A percentile compares a stretch with the other conserved stretches of the same genome.
Evolutionary conservation across 92 coral and sea anemone genomes (phyloP).

Genomic region (Porites evermanni): DNA sequence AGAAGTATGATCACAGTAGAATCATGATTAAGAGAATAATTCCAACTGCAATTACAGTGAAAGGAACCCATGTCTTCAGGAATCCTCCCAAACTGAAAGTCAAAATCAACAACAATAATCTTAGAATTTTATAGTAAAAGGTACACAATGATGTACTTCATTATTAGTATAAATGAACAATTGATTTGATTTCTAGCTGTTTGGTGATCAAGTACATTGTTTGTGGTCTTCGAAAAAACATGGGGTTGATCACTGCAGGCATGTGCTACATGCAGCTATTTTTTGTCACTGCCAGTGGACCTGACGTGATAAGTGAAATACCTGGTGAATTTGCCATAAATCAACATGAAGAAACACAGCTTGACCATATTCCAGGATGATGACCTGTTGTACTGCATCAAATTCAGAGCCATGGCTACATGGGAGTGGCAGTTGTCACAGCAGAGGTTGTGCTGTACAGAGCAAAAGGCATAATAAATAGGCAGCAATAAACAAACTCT

Average conservation of each 20-base stretch:
- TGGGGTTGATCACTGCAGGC: too few species aligned
- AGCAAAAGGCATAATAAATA: not conserved
- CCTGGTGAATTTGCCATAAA: constrained; percentile 95
- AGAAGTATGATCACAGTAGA: constrained; percentile 9
- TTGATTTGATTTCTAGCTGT: too few species aligned
- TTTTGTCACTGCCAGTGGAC: too few species aligned
- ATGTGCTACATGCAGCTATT: too few species aligned
- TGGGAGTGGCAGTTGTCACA: constrained; percentile 99
- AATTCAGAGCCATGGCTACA: constrained; percentile 96
- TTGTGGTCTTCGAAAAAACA: too few species aligned
- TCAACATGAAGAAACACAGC: constrained; percentile 73
- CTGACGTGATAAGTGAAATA: not conserved
- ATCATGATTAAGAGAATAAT: constrained; percentile 61
- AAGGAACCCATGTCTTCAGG: constrained; percentile 96
- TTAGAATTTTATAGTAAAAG: not conserved
- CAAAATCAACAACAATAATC: not conserved
- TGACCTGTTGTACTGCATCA: constrained; percentile 84
- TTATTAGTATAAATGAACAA: too few species aligned
- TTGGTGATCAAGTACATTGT: not conserved
- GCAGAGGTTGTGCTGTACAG: constrained; percentile 85
- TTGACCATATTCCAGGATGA: constrained; percentile 97
- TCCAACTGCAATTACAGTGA: constrained; percentile 60
- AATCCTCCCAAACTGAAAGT: constrained; percentile 83
- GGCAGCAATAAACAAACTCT: not conserved
- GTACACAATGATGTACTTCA: not conserved